These are phyloP conservation scores for Alouatta palliata DNA, from an alignment of 2,113 vertebrate genomes.

Conservation along the genomic window DNA sequence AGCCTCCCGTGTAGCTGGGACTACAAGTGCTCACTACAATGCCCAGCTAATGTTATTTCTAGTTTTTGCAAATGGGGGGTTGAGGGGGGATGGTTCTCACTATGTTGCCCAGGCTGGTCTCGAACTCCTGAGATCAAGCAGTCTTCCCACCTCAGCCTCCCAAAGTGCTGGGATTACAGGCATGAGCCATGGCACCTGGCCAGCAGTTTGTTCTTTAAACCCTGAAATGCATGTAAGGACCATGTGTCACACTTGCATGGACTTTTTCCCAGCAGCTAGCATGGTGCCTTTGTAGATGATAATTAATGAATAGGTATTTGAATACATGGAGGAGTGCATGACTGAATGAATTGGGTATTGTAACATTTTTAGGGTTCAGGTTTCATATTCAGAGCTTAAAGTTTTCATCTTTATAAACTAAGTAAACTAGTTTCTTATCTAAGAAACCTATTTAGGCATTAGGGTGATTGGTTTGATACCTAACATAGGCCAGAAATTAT, in stretches of 20 bases:
- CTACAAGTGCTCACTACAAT: too few species aligned
- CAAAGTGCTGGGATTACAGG: too few species aligned
- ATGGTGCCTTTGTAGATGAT: background rate
- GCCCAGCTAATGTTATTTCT: too few species aligned
- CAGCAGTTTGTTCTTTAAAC: background rate
- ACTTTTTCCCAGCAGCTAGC: background rate
- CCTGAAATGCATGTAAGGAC: background rate
- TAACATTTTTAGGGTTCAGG: background rate
- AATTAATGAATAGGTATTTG: background rate
- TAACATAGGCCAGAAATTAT: background rate
- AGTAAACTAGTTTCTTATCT: background rate
- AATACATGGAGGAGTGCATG: background rate
- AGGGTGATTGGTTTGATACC: background rate
- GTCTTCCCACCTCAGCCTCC: too few species aligned
- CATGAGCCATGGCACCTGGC: too few species aligned
- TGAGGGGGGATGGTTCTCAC: too few species aligned
- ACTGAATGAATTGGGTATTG: background rate
- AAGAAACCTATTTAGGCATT: background rate
- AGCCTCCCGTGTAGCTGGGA: too few species aligned
- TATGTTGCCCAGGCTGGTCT: too few species aligned
- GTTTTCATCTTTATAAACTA: background rate
- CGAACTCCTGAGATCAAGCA: too few species aligned
- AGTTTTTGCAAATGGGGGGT: too few species aligned
- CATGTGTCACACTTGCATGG: accelerated
- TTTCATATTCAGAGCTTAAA: background rate